Evolutionary conservation across 2,888 invertebrate genomes (phyloP), one percentile per base, ranked within the genome.

Genomic region (Sminthurinus aureus): DNA sequence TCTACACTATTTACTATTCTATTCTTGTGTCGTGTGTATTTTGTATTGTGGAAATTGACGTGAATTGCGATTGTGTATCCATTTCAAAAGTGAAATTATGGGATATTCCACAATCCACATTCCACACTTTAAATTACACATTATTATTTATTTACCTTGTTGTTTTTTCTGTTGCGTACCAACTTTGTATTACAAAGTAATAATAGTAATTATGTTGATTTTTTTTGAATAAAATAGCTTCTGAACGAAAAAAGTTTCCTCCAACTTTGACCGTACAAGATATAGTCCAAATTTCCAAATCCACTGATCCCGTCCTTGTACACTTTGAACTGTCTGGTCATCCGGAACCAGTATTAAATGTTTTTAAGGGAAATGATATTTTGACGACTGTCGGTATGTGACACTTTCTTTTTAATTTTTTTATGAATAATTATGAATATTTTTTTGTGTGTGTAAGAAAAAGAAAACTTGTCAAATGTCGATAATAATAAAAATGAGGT

Each of bases 321-420:
- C 86, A 86, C 22, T 86, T 87, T 79, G 84, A 91, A 73, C 90
- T 92, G 18, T 90, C 90, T 18, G 92, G 92, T 9, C 90, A 91
- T 84, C 92, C 92, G 15, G 90, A 90, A 85, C 92, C 92, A 0
- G 89, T 89, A 69, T 89, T 92, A 64, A 89, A 89, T 26, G 91
- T 92, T 91, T 90, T 90, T 86, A 90, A 91, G 85, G 90, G 91
- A 85, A 90, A 86, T n/a, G 85, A 86, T 20, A 86, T 86, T 51
- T 83, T 86, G 12, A 86, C 84, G 50, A 86, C 84, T 76, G 51
- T 82, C 77, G 80, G 87, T 87, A 73, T 38, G 83, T 73, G 11
- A n/a, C 38, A 71, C 18, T 38, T 38, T 38, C 1, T 38, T 4
- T 38, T 38, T 38, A 38, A 38, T 38, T 38, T 38, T 38, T 38